Evolutionary conservation across 2,888 invertebrate genomes (phyloP).

Genomic region (Hirtodrosophila alboralis): DNA sequence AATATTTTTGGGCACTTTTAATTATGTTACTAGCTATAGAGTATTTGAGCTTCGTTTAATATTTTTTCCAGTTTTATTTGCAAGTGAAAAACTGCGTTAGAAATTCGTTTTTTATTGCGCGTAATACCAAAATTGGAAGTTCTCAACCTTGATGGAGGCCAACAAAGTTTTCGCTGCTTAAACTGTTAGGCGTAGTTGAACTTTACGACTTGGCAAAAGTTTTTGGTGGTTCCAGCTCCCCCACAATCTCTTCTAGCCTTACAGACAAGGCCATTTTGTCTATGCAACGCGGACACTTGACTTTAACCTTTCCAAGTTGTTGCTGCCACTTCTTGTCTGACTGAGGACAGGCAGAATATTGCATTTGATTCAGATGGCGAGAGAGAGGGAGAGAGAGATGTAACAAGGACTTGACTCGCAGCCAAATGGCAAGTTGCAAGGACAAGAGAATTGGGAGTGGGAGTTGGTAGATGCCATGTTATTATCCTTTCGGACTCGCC

Average conservation of each 20-base stretch:
- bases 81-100: constrained; percentile 15
- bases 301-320: constrained; percentile 58
- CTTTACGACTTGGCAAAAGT: constrained; percentile 65
- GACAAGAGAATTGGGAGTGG: constrained; percentile 33
- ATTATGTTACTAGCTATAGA: too few relatives aligned
- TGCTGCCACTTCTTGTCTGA: too few relatives aligned
- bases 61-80: constrained; percentile 11
- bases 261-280: constrained; percentile 35
- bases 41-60: constrained; percentile 10
- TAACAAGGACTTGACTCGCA: constrained; percentile 37
- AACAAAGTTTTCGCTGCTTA: constrained; percentile 49
- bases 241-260: background rate
- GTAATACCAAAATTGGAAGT: constrained; percentile 20
- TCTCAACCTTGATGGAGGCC: constrained; percentile 22
- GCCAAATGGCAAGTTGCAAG: constrained; percentile 38
- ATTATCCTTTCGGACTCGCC: constrained; percentile 56
- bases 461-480: constrained; percentile 61
- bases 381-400: constrained; percentile 17
- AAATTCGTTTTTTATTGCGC: constrained; percentile 9
- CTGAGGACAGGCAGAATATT: too few relatives aligned
- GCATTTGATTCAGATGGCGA: constrained; percentile 41
- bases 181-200: constrained; percentile 57
- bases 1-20: too few relatives aligned
- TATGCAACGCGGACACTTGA: constrained; percentile 45
- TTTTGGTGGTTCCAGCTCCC: constrained; percentile 19